Evolutionary conservation across 1,140 invertebrate species (phyloP), one percentile per base, ranked within the genome.

Genomic region (Cotesia glomerata): DNA sequence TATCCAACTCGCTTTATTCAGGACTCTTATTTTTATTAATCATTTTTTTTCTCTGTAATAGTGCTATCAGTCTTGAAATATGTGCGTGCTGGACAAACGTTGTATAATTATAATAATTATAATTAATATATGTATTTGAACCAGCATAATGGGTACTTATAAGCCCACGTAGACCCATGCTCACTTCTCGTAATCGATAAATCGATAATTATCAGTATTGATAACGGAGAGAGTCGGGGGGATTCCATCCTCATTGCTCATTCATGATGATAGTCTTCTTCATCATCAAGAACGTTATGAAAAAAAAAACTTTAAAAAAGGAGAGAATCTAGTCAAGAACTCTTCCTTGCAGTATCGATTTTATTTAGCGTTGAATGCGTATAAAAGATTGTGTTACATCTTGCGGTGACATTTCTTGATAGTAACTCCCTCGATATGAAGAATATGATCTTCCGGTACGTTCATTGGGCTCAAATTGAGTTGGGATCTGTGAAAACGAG

Each of bases 361-460:
- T 75, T 67, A 75, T 59, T 71, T 74, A 49, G 18, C 73, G 14
- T 78, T 69, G 1, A 76, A 36, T n/a, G 45, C 16, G 65, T 39
- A 35, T 54, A 32, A 64, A 69, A 13, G 58, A 61, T 62, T 71
- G 73, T 14, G 76, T 59, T 11, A 72, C 66, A 35, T 79, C 76
- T 7, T 70, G 68, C 9, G 75, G 62, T 8, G 74, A 71, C 11
- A 73, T 73, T 16, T 76, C 76, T 34, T 75, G 54, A 71, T 75
- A 73, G 45, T 59, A 66, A 35, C 63, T 73, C 11, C 54, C 56
- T 13, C 76, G 74, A n/a, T 76, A 32, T 49, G 61, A 32, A 2
- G 35, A n/a, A 9, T 45, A 9, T 7, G 58, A 67, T 49, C 62
- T 69, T 34, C 7, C 58, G 11, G 39, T 56, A 1, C n/a, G 49